A percentile compares a stretch with the other conserved stretches of the same genome.
Conservation (phyloP, 2,888 invertebrate species). For the Eristalinus sepulchralis region DNA sequence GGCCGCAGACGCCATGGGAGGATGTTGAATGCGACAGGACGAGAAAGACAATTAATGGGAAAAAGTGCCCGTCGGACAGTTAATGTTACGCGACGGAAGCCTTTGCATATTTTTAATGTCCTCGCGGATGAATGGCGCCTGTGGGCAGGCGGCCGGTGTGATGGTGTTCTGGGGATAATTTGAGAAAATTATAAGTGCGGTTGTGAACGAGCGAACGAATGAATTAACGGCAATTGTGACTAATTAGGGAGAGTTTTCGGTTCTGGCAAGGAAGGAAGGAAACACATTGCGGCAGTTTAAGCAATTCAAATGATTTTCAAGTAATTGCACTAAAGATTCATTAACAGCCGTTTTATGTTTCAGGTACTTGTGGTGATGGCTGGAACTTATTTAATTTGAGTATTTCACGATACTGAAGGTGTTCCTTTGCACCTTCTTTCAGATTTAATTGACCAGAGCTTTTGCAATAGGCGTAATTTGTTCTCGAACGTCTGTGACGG, state of each 20-base stretch:
- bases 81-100: conserved; percentile 50
- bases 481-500: too few relatives aligned
- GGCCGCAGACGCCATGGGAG: not conserved
- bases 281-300: not conserved
- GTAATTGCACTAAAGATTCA: not conserved
- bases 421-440: too few relatives aligned
- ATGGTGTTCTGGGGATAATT: conserved; percentile 37
- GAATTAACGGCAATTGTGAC: conserved; percentile 22
- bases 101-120: conserved; percentile 59
- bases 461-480: too few relatives aligned
- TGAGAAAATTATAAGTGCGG: conserved; percentile 42
- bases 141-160: not conserved
- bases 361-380: not conserved
- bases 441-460: too few relatives aligned
- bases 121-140: conserved; percentile 45
- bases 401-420: too few relatives aligned
- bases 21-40: not conserved
- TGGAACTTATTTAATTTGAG: not conserved
- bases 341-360: not conserved
- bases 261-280: not conserved
- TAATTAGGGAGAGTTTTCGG: conserved; percentile 26
- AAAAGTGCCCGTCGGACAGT: conserved; percentile 31
- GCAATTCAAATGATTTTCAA: conserved; percentile 1
- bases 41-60: conserved; percentile 14
- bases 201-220: conserved; percentile 5